phyloP scores from a whole-genome alignment of 1,140 invertebrate genomes.

The Rhyacophila brunnea region DNA sequence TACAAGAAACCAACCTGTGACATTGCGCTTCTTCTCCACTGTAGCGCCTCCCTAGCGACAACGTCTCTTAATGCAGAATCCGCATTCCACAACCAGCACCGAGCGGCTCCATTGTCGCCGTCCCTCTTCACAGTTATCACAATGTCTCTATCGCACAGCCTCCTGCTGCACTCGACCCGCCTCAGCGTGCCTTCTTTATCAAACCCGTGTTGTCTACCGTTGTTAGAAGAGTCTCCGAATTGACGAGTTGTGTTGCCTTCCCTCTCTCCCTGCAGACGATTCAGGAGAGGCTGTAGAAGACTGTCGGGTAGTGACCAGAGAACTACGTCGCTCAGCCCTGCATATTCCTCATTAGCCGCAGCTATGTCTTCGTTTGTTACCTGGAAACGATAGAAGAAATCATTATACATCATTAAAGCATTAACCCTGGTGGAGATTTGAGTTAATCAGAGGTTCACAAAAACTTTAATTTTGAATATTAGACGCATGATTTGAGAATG shows the following conservation, averaged over 20 bases:
- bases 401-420: no score
- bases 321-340: conserved; percentile 72
- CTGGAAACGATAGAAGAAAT: conserved; percentile 41
- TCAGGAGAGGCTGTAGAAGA: conserved; percentile 70
- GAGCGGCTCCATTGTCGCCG: conserved; percentile 50
- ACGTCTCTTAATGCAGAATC: conserved; percentile 75
- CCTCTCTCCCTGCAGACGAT: conserved; percentile 54
- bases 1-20: conserved; percentile 63
- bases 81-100: conserved; percentile 70
- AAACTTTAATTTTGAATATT: no score
- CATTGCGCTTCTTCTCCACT: conserved; percentile 67
- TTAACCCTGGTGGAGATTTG: no score
- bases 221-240: neutral
- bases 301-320: conserved; percentile 74
- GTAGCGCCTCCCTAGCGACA: conserved; percentile 83
- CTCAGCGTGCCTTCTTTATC: neutral
- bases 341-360: conserved; percentile 66
- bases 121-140: conserved; percentile 39
- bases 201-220: neutral
- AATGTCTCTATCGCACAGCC: conserved; percentile 36
- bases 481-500: no score
- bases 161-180: conserved; percentile 30
- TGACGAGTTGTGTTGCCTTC: conserved; percentile 16
- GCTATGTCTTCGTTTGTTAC: conserved; percentile 67
- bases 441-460: no score